Conservation (phyloP, 1,140 invertebrate species). For the Andrena cerasifolii region DNA sequence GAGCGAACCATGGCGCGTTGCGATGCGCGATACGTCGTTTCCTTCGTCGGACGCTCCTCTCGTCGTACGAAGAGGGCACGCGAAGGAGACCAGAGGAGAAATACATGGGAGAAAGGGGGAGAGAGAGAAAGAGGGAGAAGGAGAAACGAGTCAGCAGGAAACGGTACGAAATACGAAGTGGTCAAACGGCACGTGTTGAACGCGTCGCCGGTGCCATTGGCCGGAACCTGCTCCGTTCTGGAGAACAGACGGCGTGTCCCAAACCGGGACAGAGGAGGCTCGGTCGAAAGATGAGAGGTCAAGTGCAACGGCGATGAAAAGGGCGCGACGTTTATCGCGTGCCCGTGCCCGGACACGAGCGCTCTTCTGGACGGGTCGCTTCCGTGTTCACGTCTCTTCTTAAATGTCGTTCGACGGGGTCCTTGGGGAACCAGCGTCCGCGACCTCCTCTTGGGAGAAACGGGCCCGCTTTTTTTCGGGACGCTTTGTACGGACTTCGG, state of each 20-base stretch:
- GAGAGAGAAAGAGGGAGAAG: no score
- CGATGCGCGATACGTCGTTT: constrained; percentile 63
- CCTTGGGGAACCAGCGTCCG: no score
- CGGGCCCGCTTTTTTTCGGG: no score
- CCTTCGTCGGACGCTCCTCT: constrained; percentile 46
- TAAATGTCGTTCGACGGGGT: not conserved
- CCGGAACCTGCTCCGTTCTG: constrained; percentile 51
- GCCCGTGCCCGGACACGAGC: constrained; percentile 17
- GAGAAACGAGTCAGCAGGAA: constrained; percentile 58
- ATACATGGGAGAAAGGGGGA: constrained; percentile 1
- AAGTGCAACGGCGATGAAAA: constrained; percentile 48
- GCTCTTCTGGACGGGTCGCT: not conserved
- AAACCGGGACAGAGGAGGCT: constrained; percentile 41
- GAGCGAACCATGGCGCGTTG: constrained; percentile 17
- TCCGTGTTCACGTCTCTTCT: not conserved
- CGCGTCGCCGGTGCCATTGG: constrained; percentile 58
- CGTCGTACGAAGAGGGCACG: constrained; percentile 25
- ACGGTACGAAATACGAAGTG: constrained; percentile 62
- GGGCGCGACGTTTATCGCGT: constrained; percentile 39
- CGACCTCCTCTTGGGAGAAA: no score
- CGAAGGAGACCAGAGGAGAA: constrained; percentile 35
- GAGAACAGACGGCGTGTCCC: constrained; percentile 17
- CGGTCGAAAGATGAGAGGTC: constrained; percentile 56
- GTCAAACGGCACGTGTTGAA: constrained; percentile 73
- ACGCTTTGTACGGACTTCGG: no score